These are phyloP conservation scores for Panorpa germanica DNA, from an alignment of 2,888 invertebrate genomes.

Conservation along the genomic window DNA sequence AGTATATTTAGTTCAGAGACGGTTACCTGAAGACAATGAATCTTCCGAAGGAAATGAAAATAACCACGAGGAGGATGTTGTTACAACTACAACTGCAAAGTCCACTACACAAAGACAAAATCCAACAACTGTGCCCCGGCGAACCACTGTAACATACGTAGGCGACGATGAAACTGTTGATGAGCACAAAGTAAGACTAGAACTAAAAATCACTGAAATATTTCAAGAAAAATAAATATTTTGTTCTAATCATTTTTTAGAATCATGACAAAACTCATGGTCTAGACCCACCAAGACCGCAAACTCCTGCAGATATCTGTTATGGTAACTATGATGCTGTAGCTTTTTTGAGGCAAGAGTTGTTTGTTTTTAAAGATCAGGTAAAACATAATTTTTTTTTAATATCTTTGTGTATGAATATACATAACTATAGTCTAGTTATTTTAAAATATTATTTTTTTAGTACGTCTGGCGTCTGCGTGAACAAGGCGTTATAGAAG, in stretches of 20 bases:
- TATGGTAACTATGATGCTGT: constrained; percentile 48
- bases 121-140: constrained; percentile 6
- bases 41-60: constrained; percentile 7
- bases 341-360: constrained; percentile 34
- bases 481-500: constrained; percentile 23
- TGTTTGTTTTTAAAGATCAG: constrained; percentile 38
- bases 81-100: constrained; percentile 6
- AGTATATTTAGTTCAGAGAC: constrained; percentile 16
- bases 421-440: too few species aligned
- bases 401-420: too few species aligned
- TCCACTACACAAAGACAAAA: constrained; percentile 8
- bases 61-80: constrained; percentile 12
- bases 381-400: too few species aligned
- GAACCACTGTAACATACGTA: constrained; percentile 19
- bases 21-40: constrained; percentile 15
- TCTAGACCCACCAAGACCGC: constrained; percentile 1
- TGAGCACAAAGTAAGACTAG: constrained; percentile 20
- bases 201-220: not conserved
- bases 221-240: too few species aligned
- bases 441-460: too few species aligned
- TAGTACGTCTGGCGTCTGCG: constrained; percentile 51
- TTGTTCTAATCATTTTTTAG: too few species aligned
- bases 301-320: constrained; percentile 38
- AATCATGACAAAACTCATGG: too few species aligned
- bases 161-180: constrained; percentile 29